Evolutionary conservation across 2,888 invertebrate genomes (phyloP).

Genomic region (Catocala nupta): DNA sequence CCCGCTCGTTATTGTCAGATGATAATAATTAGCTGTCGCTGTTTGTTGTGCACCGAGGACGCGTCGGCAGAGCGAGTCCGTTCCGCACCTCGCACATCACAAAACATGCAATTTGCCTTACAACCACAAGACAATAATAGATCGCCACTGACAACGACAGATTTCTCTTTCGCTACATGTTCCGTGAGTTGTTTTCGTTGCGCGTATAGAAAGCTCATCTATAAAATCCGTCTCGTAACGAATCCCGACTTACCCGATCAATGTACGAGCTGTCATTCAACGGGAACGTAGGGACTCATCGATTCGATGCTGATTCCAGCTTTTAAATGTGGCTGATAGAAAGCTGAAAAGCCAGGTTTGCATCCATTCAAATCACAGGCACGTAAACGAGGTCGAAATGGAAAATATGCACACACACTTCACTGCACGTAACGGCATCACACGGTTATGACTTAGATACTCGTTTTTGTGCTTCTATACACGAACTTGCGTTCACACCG

Average conservation of each 20-base stretch:
- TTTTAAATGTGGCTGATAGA: constrained; percentile 65
- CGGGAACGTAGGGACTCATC: constrained; percentile 71
- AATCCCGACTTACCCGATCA: constrained; percentile 78
- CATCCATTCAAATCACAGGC: constrained; percentile 66
- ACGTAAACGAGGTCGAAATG: constrained; percentile 78
- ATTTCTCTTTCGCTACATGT: constrained; percentile 54
- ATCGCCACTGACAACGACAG: constrained; percentile 41
- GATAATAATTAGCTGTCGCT: constrained; percentile 50
- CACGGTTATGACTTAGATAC: constrained; percentile 12
- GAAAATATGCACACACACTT: constrained; percentile 66
- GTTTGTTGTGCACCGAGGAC: constrained; percentile 48
- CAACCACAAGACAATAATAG: constrained; percentile 47
- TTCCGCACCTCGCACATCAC: constrained; percentile 16
- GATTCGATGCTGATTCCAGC: constrained; percentile 62
- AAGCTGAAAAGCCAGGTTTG: constrained; percentile 66
- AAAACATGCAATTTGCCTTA: constrained; percentile 36
- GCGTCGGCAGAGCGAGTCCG: constrained; percentile 20
- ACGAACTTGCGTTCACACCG: constrained; percentile 32
- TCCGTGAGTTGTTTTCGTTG: constrained; percentile 36
- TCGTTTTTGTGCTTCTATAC: constrained; percentile 24
- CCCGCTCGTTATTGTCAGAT: constrained; percentile 51
- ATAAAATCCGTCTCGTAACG: constrained; percentile 26
- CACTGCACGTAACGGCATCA: constrained; percentile 62
- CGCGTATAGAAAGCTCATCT: constrained; percentile 40
- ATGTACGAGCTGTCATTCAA: constrained; percentile 76